Evolutionary conservation across 2,888 invertebrate genomes (phyloP).

Genomic region (Stenolophus ochropezus): DNA sequence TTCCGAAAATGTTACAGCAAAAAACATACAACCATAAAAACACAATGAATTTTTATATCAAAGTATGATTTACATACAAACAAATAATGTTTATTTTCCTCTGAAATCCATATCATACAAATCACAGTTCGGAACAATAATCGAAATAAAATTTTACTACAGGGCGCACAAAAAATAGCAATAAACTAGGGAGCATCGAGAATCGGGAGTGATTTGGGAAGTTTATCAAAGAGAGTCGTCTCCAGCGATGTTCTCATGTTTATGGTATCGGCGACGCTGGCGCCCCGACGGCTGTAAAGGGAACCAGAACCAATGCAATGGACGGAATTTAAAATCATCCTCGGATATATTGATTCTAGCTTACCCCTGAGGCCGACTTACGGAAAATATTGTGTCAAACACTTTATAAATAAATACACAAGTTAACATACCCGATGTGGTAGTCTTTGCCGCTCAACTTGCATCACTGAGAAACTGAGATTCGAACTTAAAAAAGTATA

Average conservation of each 20-base stretch:
- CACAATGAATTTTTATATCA: neutral
- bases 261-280: slow-evolving; percentile 26
- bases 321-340: neutral
- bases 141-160: slow-evolving; percentile 24
- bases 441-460: too few species aligned
- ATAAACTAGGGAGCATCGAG: neutral
- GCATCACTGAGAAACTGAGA: too few species aligned
- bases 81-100: neutral
- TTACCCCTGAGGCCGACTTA: neutral
- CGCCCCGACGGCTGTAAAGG: slow-evolving; percentile 43
- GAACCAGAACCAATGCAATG: neutral
- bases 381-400: neutral
- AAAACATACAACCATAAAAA: neutral
- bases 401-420: neutral
- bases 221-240: slow-evolving; percentile 43
- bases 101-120: neutral
- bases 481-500: too few species aligned
- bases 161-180: neutral
- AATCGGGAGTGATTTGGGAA: slow-evolving; percentile 8
- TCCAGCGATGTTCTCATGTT: slow-evolving; percentile 21
- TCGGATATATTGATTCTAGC: neutral
- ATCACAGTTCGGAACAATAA: slow-evolving; percentile 1
- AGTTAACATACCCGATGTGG: too few species aligned
- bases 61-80: neutral
- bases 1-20: neutral